These are phyloP conservation scores for Manis crassicaudata DNA, from an alignment of 2,797 vertebrate genomes.

Conservation along the genomic window DNA sequence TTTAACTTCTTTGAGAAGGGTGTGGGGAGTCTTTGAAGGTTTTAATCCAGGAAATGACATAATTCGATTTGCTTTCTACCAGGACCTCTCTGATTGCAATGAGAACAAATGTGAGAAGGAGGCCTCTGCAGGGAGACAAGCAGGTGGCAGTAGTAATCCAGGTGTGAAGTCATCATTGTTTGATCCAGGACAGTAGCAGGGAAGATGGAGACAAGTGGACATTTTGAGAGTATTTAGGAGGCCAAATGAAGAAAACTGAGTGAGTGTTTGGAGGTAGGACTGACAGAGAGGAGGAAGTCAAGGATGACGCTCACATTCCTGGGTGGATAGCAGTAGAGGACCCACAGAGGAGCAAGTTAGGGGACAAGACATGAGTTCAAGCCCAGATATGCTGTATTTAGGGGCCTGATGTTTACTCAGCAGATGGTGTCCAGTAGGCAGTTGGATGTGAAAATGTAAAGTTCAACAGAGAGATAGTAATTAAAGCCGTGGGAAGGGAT, in stretches of 20 bases:
- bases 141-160: not conserved
- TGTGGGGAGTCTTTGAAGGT: not conserved
- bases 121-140: not conserved
- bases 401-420: not conserved
- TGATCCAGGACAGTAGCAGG: not conserved
- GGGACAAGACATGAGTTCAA: not conserved
- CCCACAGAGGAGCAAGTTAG: not conserved
- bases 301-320: not conserved
- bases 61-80: not conserved
- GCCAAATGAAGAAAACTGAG: not conserved
- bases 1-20: not conserved
- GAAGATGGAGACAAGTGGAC: not conserved
- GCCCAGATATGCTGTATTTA: not conserved
- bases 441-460: not conserved
- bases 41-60: not conserved
- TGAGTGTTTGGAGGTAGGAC: not conserved
- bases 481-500: not conserved
- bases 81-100: not conserved
- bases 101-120: not conserved
- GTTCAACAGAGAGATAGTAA: not conserved
- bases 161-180: not conserved
- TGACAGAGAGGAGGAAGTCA: not conserved
- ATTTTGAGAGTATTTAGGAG: not conserved
- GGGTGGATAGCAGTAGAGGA: not conserved
- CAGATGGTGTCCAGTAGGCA: not conserved